A percentile compares a stretch with the other conserved stretches of the same genome.
These are phyloP conservation scores for Gila orcuttii DNA, from an alignment of 2,113 vertebrate genomes.

Conservation along the genomic window DNA sequence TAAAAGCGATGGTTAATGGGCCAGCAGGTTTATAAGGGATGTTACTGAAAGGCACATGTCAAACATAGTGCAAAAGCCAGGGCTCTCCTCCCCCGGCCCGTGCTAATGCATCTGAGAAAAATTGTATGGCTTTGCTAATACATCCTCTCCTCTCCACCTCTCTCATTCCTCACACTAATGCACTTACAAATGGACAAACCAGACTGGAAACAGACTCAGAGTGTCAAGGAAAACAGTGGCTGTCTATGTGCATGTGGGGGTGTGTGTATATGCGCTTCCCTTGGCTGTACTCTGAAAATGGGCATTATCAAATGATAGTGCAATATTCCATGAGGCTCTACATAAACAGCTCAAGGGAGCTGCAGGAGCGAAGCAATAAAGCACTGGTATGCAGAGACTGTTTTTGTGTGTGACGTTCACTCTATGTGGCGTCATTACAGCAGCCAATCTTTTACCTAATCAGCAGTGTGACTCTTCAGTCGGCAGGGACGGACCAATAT, in stretches of 20 bases:
- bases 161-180: slow-evolving; percentile 58
- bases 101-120: slow-evolving; percentile 49
- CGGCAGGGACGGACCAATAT: slow-evolving; percentile 45
- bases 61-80: slow-evolving; percentile 43
- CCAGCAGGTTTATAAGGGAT: slow-evolving; percentile 37
- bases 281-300: slow-evolving; percentile 38
- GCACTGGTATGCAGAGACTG: slow-evolving; percentile 10
- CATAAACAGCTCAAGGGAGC: slow-evolving; percentile 40
- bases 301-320: slow-evolving; percentile 54
- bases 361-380: slow-evolving; percentile 48
- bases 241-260: neutral
- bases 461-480: slow-evolving; percentile 48
- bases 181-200: slow-evolving; percentile 57
- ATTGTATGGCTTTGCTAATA: slow-evolving; percentile 50
- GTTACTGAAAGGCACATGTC: slow-evolving; percentile 30
- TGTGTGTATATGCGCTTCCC: neutral
- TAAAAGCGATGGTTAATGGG: slow-evolving; percentile 39
- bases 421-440: slow-evolving; percentile 50
- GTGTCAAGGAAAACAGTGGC: slow-evolving; percentile 16
- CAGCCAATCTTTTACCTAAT: slow-evolving; percentile 58
- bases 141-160: slow-evolving; percentile 49
- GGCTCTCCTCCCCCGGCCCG: slow-evolving; percentile 9
- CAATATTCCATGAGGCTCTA: slow-evolving; percentile 46
- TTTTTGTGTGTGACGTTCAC: slow-evolving; percentile 46
- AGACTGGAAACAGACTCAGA: slow-evolving; percentile 43